Conservation (phyloP, 2,797 vertebrate species). For the Catostomus latipinnis region DNA sequence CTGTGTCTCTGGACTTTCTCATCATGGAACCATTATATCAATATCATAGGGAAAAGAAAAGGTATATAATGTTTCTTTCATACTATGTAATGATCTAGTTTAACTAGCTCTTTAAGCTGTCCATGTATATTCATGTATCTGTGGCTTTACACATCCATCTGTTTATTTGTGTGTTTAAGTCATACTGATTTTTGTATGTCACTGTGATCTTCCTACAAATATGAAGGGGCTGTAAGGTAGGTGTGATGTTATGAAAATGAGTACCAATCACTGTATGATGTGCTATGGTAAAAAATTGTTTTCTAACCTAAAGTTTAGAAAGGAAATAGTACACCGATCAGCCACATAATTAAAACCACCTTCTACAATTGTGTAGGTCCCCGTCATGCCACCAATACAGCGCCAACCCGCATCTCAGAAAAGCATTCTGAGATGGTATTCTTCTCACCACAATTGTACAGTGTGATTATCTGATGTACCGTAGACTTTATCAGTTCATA, state of each 20-base stretch:
- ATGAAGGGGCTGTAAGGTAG: slow-evolving; percentile 57
- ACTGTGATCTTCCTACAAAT: slow-evolving; percentile 49
- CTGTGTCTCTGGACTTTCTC: slow-evolving; percentile 87
- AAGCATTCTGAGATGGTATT: too few relatives aligned
- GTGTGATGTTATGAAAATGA: slow-evolving; percentile 50
- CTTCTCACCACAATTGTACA: too few relatives aligned
- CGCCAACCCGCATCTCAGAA: too few relatives aligned
- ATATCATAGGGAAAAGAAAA: slow-evolving; percentile 93
- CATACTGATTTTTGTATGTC: slow-evolving; percentile 53
- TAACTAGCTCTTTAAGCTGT: slow-evolving; percentile 43
- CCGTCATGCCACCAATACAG: too few relatives aligned
- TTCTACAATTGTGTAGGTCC: too few relatives aligned
- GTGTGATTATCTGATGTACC: too few relatives aligned
- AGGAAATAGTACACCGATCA: background rate
- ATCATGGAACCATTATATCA: slow-evolving; percentile 90
- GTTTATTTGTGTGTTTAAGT: slow-evolving; percentile 53
- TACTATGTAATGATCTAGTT: slow-evolving; percentile 59
- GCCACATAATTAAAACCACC: background rate
- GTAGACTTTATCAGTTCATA: too few relatives aligned
- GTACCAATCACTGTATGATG: slow-evolving; percentile 29
- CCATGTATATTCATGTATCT: slow-evolving; percentile 54
- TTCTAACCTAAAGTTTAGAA: background rate
- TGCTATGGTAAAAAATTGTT: background rate
- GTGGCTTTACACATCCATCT: slow-evolving; percentile 57
- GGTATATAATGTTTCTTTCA: slow-evolving; percentile 81